Base-by-base conservation (phyloP, 2,888 invertebrate genomes). In the Erebia aethiops region DNA sequence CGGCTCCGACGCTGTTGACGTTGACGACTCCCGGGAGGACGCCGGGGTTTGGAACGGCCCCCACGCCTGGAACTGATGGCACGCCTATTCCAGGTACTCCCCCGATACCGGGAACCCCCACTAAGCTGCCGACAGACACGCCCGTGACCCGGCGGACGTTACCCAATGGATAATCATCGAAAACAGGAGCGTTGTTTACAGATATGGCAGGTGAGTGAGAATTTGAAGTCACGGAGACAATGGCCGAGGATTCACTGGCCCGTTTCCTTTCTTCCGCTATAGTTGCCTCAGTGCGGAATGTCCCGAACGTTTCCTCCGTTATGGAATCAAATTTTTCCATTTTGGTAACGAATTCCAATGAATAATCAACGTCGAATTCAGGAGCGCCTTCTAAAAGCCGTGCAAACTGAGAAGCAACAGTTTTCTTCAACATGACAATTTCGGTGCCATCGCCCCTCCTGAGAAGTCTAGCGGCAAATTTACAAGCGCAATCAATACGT, bases 401-500 rank as follows among this genome's bases (percentile, higher is more conserved):
- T 67, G 96, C 89, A 80, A 98, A 95, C 84, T 98, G 98, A 18
- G 95, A 94, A 60, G 95, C 94, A 26, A 98, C 97, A 21, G 96
- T 93, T 82, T 96, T 96, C 88, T 97, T 97, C 84, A 98, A 92
- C 84, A 97, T 95, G 75, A 98, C 95, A 79, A 98, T 96, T 90
- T 98, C 98, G 7, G 96, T 95, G 41, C 96, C 96, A 84, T 97
- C 98, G 41, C 98, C 98, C 82, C 97, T 96, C 76, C 97, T 96
- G 71, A 98, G 90, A 62, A 98, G 94, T 77, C 97, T 95, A 16
- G 96, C 95, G 0, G 98, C 96, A 84, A 98, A 98, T 80, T 96
- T 96, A 82, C 97, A 97, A 11, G 98, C 98, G 82, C 97, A 97
- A 81, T 98, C 97, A 74, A 98, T 96, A 80, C 97, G 96, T 75